Base-by-base conservation (phyloP, 1,140 invertebrate species). In the Mycetomoellerius zeteki region DNA sequence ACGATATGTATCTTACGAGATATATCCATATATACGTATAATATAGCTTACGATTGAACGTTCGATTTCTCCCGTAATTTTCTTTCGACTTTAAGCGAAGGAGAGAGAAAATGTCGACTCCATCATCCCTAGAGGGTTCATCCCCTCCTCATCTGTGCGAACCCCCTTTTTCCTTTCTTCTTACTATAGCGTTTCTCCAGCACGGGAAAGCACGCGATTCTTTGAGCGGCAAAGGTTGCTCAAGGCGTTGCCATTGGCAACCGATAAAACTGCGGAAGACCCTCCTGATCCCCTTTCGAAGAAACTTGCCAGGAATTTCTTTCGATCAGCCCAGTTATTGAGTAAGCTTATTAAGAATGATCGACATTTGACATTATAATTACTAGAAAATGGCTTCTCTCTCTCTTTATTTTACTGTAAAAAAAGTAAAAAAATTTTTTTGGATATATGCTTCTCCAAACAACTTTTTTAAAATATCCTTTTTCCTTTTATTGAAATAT, bases 221-320 rank as follows among this genome's bases (percentile, higher is more conserved):
- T 75, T 24, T 30, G 37, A 71, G 58, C 84, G 84, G 76, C 84
- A 56, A 43, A 88, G 69, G 81, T 60, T 91, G 82, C 75, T 85
- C 69, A 81, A 90, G 85, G 77, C 89, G 91, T 92, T 92, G 89
- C 89, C 89, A 89, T 21, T 88, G 80, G 88, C 91, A 91, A 92
- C 91, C 89, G 89, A 90, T 90, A 87, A 92, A 90, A 89, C 76
- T 88, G 76, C 77, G 67, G 84, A 90, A 78, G 86, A 92, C 86
- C 89, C 88, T 92, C 87, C 75, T 84, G 89, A 91, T 91, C 86
- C 86, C 80, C 80, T 92, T 90, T 84, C 86, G 69, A 64, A 65
- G 89, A 88, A 90, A 90, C 77, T 88, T 82, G 56, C 33, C 21
- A 81, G 60, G 75, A 91, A 91, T 91, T 91, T 78, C 67, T 72